Evolutionary conservation across 2,888 invertebrate species (phyloP).

Genomic region (Melanchra persicariae): DNA sequence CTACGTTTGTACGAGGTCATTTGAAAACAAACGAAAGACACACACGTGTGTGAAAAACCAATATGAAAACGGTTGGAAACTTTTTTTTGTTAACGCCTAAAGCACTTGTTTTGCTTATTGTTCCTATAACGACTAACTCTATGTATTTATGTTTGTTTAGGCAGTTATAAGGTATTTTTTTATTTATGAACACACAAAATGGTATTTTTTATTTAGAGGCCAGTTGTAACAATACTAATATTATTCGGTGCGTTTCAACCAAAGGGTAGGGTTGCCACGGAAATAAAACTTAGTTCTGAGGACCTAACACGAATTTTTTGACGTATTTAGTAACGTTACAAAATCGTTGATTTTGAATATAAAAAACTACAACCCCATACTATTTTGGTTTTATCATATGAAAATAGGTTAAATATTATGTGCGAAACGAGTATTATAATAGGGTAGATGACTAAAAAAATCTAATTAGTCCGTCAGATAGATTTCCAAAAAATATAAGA

Average conservation of each 20-base stretch:
- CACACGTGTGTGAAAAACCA: constrained; percentile 29
- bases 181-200: constrained; percentile 36
- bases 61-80: constrained; percentile 25
- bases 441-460: no score
- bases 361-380: no score
- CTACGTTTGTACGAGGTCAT: constrained; percentile 7
- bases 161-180: constrained; percentile 40
- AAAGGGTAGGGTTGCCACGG: constrained; percentile 44
- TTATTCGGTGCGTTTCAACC: constrained; percentile 35
- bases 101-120: constrained; percentile 42
- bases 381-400: no score
- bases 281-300: background rate
- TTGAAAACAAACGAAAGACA: constrained; percentile 36
- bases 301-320: no score
- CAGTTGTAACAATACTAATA: constrained; percentile 57
- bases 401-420: no score
- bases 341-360: no score
- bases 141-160: constrained; percentile 18
- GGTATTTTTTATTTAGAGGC: constrained; percentile 50
- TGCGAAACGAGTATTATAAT: no score
- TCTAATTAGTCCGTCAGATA: no score
- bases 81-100: constrained; percentile 22
- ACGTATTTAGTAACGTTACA: no score
- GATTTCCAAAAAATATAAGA: no score
- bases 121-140: background rate